phyloP scores from a whole-genome alignment of 2,888 invertebrate genomes.

The Melanotus villosus region DNA sequence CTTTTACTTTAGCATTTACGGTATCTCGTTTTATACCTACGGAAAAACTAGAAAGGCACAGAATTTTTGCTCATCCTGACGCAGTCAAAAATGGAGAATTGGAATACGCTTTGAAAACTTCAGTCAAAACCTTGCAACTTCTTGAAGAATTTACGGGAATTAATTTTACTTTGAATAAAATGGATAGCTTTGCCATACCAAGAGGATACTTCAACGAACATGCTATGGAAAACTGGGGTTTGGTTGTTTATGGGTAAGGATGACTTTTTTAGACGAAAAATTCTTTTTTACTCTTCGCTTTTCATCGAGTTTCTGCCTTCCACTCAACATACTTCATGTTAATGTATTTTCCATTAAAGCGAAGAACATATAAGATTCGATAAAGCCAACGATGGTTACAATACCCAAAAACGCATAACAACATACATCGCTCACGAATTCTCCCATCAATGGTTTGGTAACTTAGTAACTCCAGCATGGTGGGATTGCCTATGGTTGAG shows the following conservation, averaged over 20 bases:
- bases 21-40: constrained; percentile 71
- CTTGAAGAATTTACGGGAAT: constrained; percentile 74
- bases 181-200: constrained; percentile 86
- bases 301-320: not conserved
- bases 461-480: constrained; percentile 66
- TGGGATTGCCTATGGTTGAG: constrained; percentile 68
- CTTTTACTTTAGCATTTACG: constrained; percentile 83
- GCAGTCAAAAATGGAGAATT: constrained; percentile 59
- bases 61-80: constrained; percentile 56
- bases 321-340: too few relatives aligned
- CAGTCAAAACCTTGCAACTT: constrained; percentile 66
- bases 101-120: constrained; percentile 66
- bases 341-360: too few relatives aligned
- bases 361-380: constrained; percentile 22
- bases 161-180: constrained; percentile 71
- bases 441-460: constrained; percentile 72
- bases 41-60: constrained; percentile 60
- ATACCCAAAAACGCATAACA: constrained; percentile 56
- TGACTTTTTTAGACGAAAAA: too few relatives aligned
- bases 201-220: constrained; percentile 80
- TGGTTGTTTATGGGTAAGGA: constrained; percentile 81
- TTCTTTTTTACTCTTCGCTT: not conserved
- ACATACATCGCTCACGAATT: constrained; percentile 70
- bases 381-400: not conserved
- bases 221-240: constrained; percentile 96